Conservation (phyloP, 2,113 vertebrate species). For the human (Homo sapiens) region DNA sequence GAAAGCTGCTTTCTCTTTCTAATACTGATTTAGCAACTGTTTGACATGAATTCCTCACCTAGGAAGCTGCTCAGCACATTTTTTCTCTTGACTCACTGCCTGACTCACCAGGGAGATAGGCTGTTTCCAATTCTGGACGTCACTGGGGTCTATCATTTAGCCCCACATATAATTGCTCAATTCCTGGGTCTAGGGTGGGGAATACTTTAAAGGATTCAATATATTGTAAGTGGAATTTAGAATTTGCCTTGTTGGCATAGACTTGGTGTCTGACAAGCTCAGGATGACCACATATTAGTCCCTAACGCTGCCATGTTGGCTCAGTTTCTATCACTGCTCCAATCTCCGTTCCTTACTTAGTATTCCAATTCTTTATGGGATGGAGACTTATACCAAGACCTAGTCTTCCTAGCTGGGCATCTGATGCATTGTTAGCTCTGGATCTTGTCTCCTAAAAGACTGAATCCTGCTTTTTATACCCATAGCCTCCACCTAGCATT, state of each 20-base stretch:
- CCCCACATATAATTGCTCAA: conserved; percentile 1
- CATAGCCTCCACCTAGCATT: neutral
- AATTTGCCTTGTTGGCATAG: neutral
- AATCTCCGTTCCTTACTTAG: neutral
- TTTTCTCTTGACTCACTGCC: conserved; percentile 23
- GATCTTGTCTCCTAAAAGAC: neutral
- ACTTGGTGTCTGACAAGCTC: neutral
- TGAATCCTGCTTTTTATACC: neutral
- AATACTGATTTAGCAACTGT: conserved; percentile 29
- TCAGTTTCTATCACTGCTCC: neutral
- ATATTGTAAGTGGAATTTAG: neutral
- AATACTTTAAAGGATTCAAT: neutral
- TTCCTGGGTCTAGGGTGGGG: neutral
- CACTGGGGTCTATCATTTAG: neutral
- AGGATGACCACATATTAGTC: neutral
- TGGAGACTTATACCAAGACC: neutral
- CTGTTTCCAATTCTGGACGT: neutral
- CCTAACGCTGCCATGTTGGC: neutral
- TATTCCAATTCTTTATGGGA: neutral
- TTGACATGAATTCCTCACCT: neutral
- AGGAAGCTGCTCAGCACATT: neutral
- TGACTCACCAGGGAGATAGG: neutral
- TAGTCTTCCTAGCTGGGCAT: neutral
- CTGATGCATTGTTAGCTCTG: neutral
- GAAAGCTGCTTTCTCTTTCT: neutral